Conservation (phyloP, 2,888 invertebrate genomes). For the Parnassius orleans region DNA sequence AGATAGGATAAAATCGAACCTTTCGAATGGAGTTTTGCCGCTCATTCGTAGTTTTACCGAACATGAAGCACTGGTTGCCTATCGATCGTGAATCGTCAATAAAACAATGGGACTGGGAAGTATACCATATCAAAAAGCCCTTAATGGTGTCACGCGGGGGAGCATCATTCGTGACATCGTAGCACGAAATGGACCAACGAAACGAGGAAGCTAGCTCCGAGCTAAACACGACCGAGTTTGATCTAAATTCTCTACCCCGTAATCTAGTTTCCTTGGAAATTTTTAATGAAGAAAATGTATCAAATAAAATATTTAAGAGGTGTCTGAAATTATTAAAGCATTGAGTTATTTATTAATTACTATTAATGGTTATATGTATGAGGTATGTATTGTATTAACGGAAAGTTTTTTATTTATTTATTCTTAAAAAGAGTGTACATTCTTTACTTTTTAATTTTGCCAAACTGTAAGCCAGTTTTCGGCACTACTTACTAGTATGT, state of each 20-base stretch:
- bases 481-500: no score
- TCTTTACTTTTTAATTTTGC: no score
- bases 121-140: slow-evolving; percentile 19
- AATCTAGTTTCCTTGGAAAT: slow-evolving; percentile 4
- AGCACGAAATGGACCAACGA: slow-evolving; percentile 30
- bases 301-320: background rate
- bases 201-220: slow-evolving; percentile 30
- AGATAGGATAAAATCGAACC: background rate
- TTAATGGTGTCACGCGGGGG: slow-evolving; percentile 8
- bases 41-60: background rate
- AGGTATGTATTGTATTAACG: no score
- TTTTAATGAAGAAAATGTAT: background rate
- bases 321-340: background rate
- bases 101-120: slow-evolving; percentile 58
- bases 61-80: slow-evolving; percentile 37
- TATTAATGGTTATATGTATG: no score
- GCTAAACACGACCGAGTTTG: slow-evolving; percentile 16
- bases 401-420: no score
- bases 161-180: slow-evolving; percentile 15
- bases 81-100: slow-evolving; percentile 57
- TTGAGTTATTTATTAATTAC: no score
- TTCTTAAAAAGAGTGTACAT: no score
- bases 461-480: no score
- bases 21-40: background rate
- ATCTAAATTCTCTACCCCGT: background rate